These are phyloP conservation scores for Agapornis roseicollis DNA, from an alignment of 2,113 vertebrate genomes.

Conservation along the genomic window DNA sequence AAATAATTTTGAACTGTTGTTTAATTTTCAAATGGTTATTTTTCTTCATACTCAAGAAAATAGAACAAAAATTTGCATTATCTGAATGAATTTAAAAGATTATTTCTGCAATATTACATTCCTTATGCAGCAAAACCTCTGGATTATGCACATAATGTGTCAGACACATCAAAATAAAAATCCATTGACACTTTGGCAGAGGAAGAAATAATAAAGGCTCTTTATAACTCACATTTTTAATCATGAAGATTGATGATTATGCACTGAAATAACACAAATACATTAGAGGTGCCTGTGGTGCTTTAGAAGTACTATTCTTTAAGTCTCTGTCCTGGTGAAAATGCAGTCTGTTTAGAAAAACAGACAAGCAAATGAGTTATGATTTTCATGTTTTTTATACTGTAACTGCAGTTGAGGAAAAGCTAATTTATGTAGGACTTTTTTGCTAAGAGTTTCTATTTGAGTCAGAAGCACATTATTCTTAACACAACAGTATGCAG, in stretches of 20 bases:
- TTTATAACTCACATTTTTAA: conserved; percentile 51
- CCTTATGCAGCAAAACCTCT: not conserved
- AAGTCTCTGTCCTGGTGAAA: not conserved
- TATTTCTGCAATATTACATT: not conserved
- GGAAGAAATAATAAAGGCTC: conserved; percentile 42
- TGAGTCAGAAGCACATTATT: not conserved
- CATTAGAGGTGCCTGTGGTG: conserved; percentile 10
- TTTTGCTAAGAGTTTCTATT: not conserved
- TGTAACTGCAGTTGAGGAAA: not conserved
- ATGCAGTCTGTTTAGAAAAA: not conserved
- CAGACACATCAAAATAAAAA: conserved; percentile 54
- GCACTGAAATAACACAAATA: conserved; percentile 33
- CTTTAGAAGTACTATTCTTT: conserved; percentile 4
- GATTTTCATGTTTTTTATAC: not conserved
- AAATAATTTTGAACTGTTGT: conserved; percentile 14
- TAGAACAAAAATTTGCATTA: conserved; percentile 4
- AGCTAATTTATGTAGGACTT: not conserved
- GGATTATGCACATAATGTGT: conserved; percentile 45
- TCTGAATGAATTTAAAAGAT: conserved; percentile 15
- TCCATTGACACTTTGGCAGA: conserved; percentile 57
- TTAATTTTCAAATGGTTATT: conserved; percentile 12
- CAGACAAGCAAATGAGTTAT: not conserved
- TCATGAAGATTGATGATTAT: conserved; percentile 53
- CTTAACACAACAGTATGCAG: not conserved
- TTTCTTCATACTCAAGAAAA: conserved; percentile 12